phyloP scores from a whole-genome alignment of 2,888 invertebrate species.

The Cataglyphis altisquamis region DNA sequence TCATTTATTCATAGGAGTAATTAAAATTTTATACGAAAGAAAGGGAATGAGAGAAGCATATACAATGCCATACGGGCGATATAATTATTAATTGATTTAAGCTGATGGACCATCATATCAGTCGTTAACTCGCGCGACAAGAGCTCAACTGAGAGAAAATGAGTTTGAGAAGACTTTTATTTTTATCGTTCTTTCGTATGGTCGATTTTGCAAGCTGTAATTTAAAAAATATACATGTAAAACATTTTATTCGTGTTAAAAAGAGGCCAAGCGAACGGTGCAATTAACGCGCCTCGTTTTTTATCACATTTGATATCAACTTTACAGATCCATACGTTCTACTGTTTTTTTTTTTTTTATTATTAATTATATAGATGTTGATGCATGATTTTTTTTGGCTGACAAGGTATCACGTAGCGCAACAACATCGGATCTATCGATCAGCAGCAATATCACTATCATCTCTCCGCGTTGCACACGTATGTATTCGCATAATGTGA shows the following conservation, averaged over 20 bases:
- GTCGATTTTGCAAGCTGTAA: slow-evolving; percentile 24
- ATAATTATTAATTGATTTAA: slow-evolving; percentile 71
- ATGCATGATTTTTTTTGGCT: background rate
- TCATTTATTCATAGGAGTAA: slow-evolving; percentile 72
- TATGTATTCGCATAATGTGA: slow-evolving; percentile 18
- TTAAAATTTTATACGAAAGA: slow-evolving; percentile 72
- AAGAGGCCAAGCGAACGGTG: slow-evolving; percentile 10
- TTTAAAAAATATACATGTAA: slow-evolving; percentile 30
- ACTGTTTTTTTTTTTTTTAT: background rate
- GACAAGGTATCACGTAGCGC: slow-evolving; percentile 29
- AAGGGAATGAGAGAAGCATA: background rate
- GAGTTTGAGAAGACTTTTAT: slow-evolving; percentile 1
- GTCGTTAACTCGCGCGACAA: slow-evolving; percentile 50
- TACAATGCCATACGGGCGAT: slow-evolving; percentile 47
- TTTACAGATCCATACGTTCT: background rate
- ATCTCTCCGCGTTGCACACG: slow-evolving; percentile 16
- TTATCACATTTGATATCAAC: background rate
- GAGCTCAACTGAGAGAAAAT: background rate
- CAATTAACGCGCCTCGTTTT: slow-evolving; percentile 30
- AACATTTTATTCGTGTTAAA: slow-evolving; percentile 30
- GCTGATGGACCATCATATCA: slow-evolving; percentile 72
- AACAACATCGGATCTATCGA: slow-evolving; percentile 41
- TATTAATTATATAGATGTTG: slow-evolving; percentile 25
- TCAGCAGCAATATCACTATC: slow-evolving; percentile 23
- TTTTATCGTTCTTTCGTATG: slow-evolving; percentile 17